Conservation (phyloP, 2,888 invertebrate genomes). For the Operophtera brumata region DNA sequence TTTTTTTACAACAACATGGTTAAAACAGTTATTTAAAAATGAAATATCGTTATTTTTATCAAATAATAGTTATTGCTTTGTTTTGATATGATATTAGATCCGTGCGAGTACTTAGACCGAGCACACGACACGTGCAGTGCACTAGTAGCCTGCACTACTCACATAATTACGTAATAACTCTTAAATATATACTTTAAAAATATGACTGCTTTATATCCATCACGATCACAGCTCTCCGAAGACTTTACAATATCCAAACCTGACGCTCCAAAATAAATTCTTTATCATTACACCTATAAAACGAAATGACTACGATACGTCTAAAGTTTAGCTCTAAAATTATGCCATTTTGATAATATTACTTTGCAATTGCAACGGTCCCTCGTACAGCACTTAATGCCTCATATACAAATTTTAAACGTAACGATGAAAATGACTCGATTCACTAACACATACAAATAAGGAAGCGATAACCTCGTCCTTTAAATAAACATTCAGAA, state of each 20-base stretch:
- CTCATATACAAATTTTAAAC: constrained; percentile 74
- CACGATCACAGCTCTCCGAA: constrained; percentile 80
- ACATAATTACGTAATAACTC: constrained; percentile 75
- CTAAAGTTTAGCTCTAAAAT: constrained; percentile 78
- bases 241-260: constrained; percentile 77
- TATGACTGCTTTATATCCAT: constrained; percentile 80
- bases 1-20: constrained; percentile 76
- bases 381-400: constrained; percentile 79
- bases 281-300: constrained; percentile 79
- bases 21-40: constrained; percentile 77
- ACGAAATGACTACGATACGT: constrained; percentile 79
- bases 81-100: constrained; percentile 75
- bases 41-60: constrained; percentile 70
- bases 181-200: constrained; percentile 78
- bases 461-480: constrained; percentile 63
- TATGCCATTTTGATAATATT: constrained; percentile 80
- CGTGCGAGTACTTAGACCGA: constrained; percentile 35
- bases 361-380: constrained; percentile 81
- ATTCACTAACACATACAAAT: constrained; percentile 51
- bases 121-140: too few species aligned
- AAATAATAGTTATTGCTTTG: constrained; percentile 80
- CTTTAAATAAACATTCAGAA: constrained; percentile 64
- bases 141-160: constrained; percentile 47
- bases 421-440: constrained; percentile 70
- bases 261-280: constrained; percentile 79